Evolutionary conservation across 2,888 invertebrate species (phyloP).

Genomic region (Melanostoma scalare): DNA sequence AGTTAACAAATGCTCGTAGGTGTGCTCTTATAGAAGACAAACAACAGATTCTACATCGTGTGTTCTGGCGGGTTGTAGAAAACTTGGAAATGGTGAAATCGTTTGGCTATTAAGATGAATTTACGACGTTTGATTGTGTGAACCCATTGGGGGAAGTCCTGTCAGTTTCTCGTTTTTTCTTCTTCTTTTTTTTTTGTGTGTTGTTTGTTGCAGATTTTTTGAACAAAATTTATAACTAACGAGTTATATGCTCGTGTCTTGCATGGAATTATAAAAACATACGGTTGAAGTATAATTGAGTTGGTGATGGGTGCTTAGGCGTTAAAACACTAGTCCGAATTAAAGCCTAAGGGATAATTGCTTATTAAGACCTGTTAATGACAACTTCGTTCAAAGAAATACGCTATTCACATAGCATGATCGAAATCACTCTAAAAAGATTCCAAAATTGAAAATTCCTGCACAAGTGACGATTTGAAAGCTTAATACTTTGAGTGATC

Average conservation of each 20-base stretch:
- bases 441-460: too few relatives aligned
- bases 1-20: slow-evolving; percentile 54
- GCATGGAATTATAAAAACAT: too few relatives aligned
- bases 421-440: too few relatives aligned
- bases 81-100: slow-evolving; percentile 61
- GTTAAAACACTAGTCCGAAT: too few relatives aligned
- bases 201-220: neutral
- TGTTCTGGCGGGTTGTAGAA: slow-evolving; percentile 32
- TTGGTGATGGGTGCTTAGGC: too few relatives aligned
- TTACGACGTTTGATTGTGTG: slow-evolving; percentile 70
- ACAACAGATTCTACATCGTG: slow-evolving; percentile 59
- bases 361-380: too few relatives aligned
- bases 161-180: slow-evolving; percentile 53
- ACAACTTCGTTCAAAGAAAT: too few relatives aligned
- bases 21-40: slow-evolving; percentile 60
- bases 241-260: slow-evolving; percentile 42
- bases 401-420: too few relatives aligned
- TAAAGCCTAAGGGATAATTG: too few relatives aligned
- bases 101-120: slow-evolving; percentile 68
- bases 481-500: too few relatives aligned
- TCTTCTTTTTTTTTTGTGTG: neutral
- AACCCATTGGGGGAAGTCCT: slow-evolving; percentile 66
- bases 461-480: too few relatives aligned
- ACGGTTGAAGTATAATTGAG: too few relatives aligned
- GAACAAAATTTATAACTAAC: slow-evolving; percentile 50